phyloP scores from a whole-genome alignment of 2,113 vertebrate species.

The Oncorhynchus keta region DNA sequence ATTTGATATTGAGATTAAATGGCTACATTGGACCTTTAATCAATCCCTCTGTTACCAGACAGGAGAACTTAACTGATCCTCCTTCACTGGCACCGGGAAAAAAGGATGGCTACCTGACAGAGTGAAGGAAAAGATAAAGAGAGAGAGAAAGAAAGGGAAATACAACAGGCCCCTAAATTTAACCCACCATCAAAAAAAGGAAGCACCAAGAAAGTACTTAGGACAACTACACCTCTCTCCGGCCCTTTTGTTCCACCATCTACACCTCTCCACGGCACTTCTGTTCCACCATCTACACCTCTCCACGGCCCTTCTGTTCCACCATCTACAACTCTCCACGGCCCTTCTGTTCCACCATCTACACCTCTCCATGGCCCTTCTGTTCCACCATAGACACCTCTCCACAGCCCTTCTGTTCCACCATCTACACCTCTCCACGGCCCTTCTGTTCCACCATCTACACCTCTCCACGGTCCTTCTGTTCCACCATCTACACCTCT shows the following conservation, averaged over 20 bases:
- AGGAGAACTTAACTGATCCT: constrained; percentile 40
- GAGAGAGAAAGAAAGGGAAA: not conserved
- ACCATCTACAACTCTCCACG: no score
- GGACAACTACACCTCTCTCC: constrained; percentile 7
- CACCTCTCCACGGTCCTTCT: constrained; percentile 21
- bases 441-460: not conserved
- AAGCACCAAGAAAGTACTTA: constrained; percentile 16
- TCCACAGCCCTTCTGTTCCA: no score
- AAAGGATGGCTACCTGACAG: constrained; percentile 38
- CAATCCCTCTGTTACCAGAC: constrained; percentile 41
- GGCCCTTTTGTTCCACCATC: constrained; percentile 28
- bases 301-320: no score
- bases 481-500: constrained; percentile 38
- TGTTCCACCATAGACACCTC: no score
- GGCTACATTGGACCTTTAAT: constrained; percentile 37
- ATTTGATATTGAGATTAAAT: no score
- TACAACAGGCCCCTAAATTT: constrained; percentile 4
- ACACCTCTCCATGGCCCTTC: no score
- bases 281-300: no score
- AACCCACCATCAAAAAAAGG: constrained; percentile 18
- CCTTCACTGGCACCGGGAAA: constrained; percentile 33
- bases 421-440: no score
- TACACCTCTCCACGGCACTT: no score
- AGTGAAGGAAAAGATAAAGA: not conserved
- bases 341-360: no score